A percentile compares a stretch with the other conserved stretches of the same genome.
These are phyloP conservation scores for Trichosurus vulpecula DNA, from an alignment of 2,797 vertebrate species.

Conservation along the genomic window DNA sequence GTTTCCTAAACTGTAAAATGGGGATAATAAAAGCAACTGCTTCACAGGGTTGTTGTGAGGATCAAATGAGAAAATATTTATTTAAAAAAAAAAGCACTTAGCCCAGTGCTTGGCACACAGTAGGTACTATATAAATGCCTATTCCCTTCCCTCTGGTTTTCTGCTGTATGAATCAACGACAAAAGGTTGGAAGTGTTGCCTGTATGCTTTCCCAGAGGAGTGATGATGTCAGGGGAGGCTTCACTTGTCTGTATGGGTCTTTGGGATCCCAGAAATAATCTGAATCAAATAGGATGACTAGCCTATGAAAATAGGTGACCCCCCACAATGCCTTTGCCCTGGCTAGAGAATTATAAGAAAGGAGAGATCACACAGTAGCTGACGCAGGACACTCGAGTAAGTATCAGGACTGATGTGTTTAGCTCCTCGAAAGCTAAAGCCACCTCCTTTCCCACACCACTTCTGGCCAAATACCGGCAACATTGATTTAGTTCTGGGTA, in stretches of 20 bases:
- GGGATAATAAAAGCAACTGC: background rate
- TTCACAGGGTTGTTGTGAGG: background rate
- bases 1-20: background rate
- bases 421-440: background rate
- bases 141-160: background rate
- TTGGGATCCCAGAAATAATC: background rate
- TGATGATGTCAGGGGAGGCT: background rate
- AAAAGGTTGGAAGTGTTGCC: background rate
- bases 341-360: background rate
- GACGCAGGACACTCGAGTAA: background rate
- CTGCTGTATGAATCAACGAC: background rate
- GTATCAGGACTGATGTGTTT: background rate
- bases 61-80: background rate
- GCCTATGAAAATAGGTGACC: background rate
- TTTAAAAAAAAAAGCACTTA: background rate
- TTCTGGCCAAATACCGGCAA: background rate
- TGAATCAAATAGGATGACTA: background rate
- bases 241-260: background rate
- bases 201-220: background rate
- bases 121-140: background rate
- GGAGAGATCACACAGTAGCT: background rate
- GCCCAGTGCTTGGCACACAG: background rate
- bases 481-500: background rate
- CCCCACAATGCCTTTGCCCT: background rate
- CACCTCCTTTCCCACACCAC: background rate